Conservation (phyloP, 2,113 vertebrate genomes). For the Otolemur garnettii region DNA sequence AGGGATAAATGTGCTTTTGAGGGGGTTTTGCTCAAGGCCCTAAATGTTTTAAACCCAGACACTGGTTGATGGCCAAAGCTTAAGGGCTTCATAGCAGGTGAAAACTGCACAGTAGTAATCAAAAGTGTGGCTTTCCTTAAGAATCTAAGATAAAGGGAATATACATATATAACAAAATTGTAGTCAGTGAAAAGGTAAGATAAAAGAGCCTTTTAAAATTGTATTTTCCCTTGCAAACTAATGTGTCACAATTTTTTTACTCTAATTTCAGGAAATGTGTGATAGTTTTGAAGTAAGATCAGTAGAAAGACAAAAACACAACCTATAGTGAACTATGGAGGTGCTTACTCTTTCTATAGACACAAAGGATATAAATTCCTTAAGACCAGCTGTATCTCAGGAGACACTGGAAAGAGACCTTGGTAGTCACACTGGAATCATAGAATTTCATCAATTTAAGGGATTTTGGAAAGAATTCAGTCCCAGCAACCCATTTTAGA, state of each 20-base stretch:
- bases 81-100: not conserved
- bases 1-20: not conserved
- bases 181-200: not conserved
- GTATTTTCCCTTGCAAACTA: slow-evolving; percentile 35
- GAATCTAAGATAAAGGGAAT: not conserved
- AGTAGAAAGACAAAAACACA: not conserved
- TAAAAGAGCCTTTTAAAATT: slow-evolving; percentile 37
- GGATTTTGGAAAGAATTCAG: slow-evolving; percentile 4
- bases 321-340: not conserved
- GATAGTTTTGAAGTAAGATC: not conserved
- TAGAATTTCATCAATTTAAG: slow-evolving; percentile 25
- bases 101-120: not conserved
- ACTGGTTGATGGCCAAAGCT: not conserved
- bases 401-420: not conserved
- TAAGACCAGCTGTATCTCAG: not conserved
- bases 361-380: not conserved
- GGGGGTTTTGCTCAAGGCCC: not conserved
- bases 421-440: slow-evolving; percentile 16
- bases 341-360: not conserved
- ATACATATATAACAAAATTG: not conserved
- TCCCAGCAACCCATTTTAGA: not conserved
- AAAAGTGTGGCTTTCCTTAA: slow-evolving; percentile 4
- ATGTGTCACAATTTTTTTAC: not conserved
- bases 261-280: not conserved
- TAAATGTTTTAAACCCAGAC: not conserved